Evolutionary conservation across 1,140 invertebrate species (phyloP), one percentile per base, ranked within the genome.

Genomic region (Aphidius gifuensis): DNA sequence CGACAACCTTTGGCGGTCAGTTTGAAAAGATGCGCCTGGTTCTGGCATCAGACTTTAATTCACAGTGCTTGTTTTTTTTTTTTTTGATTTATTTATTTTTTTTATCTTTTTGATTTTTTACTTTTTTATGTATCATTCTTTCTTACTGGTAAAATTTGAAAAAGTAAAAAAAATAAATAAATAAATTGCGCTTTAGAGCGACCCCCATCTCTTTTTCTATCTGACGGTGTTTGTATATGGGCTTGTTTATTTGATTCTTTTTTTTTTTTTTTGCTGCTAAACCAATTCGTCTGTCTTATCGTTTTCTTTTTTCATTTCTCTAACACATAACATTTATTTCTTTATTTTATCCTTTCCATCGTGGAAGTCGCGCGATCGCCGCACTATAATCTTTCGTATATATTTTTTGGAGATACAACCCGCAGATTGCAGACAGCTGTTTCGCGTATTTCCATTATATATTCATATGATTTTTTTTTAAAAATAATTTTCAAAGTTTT

Each of bases 391-490:
- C 68, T 70, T 58, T 62, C 66, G 66, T 67, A 65, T 64, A 32
- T 32, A 32, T 32, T 32, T 32, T 64, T 67, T 65, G 63, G 64
- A 73, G 69, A 72, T 69, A 62, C 68, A 62, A 59, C 62, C 60
- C 53, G 57, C 64, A 72, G 71, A 74, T 74, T 72, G 66, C 65
- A 63, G 64, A 69, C 72, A 74, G 68, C 70, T 74, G 72, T 68
- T 73, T 69, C 64, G 57, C 67, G 64, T 70, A 69, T 60, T 58
- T 48, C 38, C 64, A 9, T 9, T 49, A 53, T 49, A 53, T 69
- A 40, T 51, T 39, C 60, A 21, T 53, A 9, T 21, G 39, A 6
- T 32, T 32, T 32, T 23, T 23, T 32, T 32, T 32, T 32, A 32
- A 16, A 16, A 16, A 16, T 32, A 32, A 32, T 16, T 16, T 16